Evolutionary conservation across 1,140 invertebrate species (phyloP).

Genomic region (Zaprionus nigranus): DNA sequence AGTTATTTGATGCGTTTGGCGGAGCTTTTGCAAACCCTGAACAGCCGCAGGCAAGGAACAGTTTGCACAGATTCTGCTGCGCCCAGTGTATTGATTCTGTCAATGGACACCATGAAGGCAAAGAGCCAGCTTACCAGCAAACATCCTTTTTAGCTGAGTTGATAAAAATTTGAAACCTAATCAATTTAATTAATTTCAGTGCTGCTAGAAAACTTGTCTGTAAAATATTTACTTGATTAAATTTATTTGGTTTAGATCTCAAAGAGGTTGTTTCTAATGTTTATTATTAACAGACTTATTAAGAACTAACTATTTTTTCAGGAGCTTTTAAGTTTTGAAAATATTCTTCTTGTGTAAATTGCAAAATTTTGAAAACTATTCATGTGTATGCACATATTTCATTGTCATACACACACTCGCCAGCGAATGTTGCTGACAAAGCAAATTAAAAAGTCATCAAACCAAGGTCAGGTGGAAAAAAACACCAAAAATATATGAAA

Average conservation of each 20-base stretch:
- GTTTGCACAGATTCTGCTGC: constrained; percentile 26
- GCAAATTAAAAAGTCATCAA: constrained; percentile 39
- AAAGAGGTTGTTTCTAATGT: neutral
- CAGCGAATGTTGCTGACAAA: constrained; percentile 50
- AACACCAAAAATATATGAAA: constrained; percentile 30
- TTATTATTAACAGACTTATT: neutral
- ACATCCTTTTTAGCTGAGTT: neutral
- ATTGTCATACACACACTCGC: neutral
- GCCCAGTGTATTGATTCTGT: constrained; percentile 36
- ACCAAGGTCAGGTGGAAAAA: constrained; percentile 11
- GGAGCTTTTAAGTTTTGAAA: neutral
- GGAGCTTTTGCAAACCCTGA: constrained; percentile 18
- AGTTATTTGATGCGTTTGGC: constrained; percentile 60
- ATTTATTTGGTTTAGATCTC: neutral
- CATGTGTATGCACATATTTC: constrained; percentile 13
- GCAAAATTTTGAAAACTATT: constrained; percentile 22
- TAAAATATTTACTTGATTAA: neutral
- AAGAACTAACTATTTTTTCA: neutral
- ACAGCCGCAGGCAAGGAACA: neutral
- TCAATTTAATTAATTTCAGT: neutral
- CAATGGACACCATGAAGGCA: constrained; percentile 22
- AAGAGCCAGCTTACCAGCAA: neutral
- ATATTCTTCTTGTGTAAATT: neutral
- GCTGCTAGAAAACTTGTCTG: neutral
- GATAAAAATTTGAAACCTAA: neutral